Evolutionary conservation across 2,888 invertebrate species (phyloP), one percentile per base, ranked within the genome.

Genomic region (Rhogogaster chlorosoma): DNA sequence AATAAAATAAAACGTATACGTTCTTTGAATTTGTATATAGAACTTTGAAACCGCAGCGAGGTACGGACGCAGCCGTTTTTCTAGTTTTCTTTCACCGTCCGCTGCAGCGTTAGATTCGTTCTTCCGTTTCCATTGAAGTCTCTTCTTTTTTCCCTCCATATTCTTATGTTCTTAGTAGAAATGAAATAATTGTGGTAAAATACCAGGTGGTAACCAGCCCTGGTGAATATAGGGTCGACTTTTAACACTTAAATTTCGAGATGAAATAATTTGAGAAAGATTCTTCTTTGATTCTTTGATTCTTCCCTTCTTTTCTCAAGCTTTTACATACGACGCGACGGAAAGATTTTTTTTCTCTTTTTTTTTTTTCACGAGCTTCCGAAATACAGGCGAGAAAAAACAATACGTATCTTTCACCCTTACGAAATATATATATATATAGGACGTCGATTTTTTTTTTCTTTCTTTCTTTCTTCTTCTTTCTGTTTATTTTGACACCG

Each of bases 101-200:
- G 1, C 29, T n/a, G 22, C 2, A 26, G 32, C 22, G n/a, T 67
- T 67, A 12, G 18, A n/a, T 15, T 67, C 15, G 15, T 7, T 67
- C 67, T 22, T 26, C 32, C 26, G 2, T 18, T 67, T 67, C 32
- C 67, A 67, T 67, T 67, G 67, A 67, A 67, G 67, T 67, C 22
- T n/a, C 5, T 32, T 73, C 38, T 36, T 2, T 12, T 73, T 7
- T 18, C 12, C n/a, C 9, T 26, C 7, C 7, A n/a, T 36, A 9
- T 73, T 61, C 1, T 61, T 42, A 42, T 73, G 22, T 4, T 6
- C 42, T 22, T 7, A 71, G n/a, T 42, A 22, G 32, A 45, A 38
- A 38, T 77, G 77, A 77, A 53, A 77, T 77, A 77, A 77, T 77
- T 77, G 53, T 53, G 77, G 77, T 77, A 29, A n/a, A 32, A 38